phyloP scores from a whole-genome alignment of 2,888 invertebrate genomes.

The Drosophila ezoana region DNA sequence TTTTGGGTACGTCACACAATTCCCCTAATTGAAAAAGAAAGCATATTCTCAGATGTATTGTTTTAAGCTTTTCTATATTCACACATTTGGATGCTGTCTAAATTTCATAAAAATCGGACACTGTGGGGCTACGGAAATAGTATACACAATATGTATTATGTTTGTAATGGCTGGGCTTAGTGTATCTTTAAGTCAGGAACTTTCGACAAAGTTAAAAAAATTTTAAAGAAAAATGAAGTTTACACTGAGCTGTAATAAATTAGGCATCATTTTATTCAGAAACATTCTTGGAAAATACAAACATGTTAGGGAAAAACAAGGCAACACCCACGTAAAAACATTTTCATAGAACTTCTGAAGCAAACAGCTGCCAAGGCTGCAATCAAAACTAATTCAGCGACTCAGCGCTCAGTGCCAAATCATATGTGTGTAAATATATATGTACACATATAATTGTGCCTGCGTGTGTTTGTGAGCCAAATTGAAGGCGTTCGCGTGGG shows the following conservation, averaged over 20 bases:
- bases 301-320: constrained; percentile 11
- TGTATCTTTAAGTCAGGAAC: too few relatives aligned
- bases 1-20: too few relatives aligned
- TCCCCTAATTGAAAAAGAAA: too few relatives aligned
- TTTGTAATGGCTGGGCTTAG: too few relatives aligned
- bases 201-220: too few relatives aligned
- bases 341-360: constrained; percentile 40
- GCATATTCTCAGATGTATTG: too few relatives aligned
- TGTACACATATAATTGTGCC: constrained; percentile 6
- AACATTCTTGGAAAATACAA: constrained; percentile 32
- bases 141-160: too few relatives aligned
- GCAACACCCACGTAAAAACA: constrained; percentile 38
- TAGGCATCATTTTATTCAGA: constrained; percentile 10
- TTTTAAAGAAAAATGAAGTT: constrained; percentile 31
- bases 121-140: too few relatives aligned
- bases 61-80: too few relatives aligned
- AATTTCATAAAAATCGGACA: too few relatives aligned
- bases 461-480: constrained; percentile 49
- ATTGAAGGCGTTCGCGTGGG: constrained; percentile 73
- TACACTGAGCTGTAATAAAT: constrained; percentile 45
- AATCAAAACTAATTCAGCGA: constrained; percentile 77
- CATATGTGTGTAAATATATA: constrained; percentile 12
- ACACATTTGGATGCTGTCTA: too few relatives aligned
- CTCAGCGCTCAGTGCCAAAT: constrained; percentile 62
- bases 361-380: constrained; percentile 74